Conservation (phyloP, 1,140 invertebrate species). For the Drosophila lini region DNA sequence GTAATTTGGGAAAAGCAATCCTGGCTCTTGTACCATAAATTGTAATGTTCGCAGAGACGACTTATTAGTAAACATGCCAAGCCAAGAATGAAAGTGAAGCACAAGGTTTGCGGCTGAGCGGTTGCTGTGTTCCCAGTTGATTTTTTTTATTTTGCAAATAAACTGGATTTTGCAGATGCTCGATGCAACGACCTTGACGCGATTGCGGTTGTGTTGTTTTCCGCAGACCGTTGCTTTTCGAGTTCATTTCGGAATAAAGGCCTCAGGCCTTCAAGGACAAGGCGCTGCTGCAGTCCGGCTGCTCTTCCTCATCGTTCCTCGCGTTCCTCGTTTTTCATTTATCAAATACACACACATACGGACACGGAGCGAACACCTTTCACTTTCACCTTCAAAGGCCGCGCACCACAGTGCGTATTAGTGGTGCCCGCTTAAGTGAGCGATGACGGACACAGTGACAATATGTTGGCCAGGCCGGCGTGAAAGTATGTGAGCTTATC, state of each 20-base stretch:
- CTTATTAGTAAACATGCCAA: constrained; percentile 15
- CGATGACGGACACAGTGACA: constrained; percentile 44
- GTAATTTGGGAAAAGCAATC: constrained; percentile 3
- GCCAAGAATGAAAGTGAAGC: constrained; percentile 27
- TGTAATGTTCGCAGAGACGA: neutral
- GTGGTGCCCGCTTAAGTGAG: constrained; percentile 22
- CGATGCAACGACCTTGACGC: constrained; percentile 54
- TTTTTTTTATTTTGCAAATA: constrained; percentile 18
- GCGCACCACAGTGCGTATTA: constrained; percentile 16
- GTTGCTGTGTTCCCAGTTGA: neutral
- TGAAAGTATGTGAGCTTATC: constrained; percentile 52
- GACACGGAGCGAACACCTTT: constrained; percentile 46
- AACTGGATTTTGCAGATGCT: constrained; percentile 70
- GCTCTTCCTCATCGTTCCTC: constrained; percentile 9
- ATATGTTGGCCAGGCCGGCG: constrained; percentile 24
- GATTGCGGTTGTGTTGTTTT: constrained; percentile 36
- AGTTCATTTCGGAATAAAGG: constrained; percentile 9
- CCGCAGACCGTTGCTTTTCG: constrained; percentile 2
- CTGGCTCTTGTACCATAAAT: constrained; percentile 12
- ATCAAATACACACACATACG: constrained; percentile 30
- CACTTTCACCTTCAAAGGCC: constrained; percentile 50
- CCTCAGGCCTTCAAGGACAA: constrained; percentile 49
- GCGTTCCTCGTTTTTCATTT: constrained; percentile 17
- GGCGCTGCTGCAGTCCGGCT: neutral
- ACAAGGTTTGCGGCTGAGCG: constrained; percentile 6